Base-by-base conservation (phyloP, 2,113 vertebrate species). In the Lepus europaeus region DNA sequence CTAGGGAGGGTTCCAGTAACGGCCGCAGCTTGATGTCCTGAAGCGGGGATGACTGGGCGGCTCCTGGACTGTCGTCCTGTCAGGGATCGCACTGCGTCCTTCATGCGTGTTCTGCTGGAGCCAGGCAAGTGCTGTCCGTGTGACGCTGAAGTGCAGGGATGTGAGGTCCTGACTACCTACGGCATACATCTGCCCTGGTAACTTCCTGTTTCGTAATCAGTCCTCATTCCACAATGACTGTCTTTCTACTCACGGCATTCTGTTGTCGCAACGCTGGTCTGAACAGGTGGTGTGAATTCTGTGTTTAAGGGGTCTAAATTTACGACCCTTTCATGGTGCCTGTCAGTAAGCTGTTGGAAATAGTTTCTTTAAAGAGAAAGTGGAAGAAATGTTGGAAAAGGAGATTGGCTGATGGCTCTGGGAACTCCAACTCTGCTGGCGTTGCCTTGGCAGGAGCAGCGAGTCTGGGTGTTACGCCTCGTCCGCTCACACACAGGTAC, bases 151-250 rank as follows among this genome's bases (percentile, higher is more conserved):
- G 95, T 94, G 36, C 7, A 74, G 77, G 68, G 85, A 84, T 98
- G 86, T 84, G 89, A 82, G 72, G 27, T 56, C 69, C 83, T 87
- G 23, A 12, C 66, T 81, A 64, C 87, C 94, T 63, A 31, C 53
- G 72, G 93, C 79, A 27, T 86, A 68, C 22, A 8, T 78, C 84
- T 87, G 56, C 80, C 77, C 79, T 93, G 56, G 51, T 95, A 90
- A 84, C 92, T 92, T 95, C 92, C 92, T 96, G 63, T 61, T 81
- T n/a, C 59, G 64, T 59, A 59, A 94, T 95, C 87, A 93, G 94
- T 96, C 95, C 93, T 98, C 97, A 95, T 97, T 97, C 95, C 33
- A 90, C 66, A 81, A 5, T 84, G 96, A 91, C 98, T 97, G 93
- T 97, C 39, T 25, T 98, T 97, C 66, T 97, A 97, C 93, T 96